Evolutionary conservation across 2,888 invertebrate species (phyloP), one percentile per base, ranked within the genome.

Genomic region (Daptonema setosum): DNA sequence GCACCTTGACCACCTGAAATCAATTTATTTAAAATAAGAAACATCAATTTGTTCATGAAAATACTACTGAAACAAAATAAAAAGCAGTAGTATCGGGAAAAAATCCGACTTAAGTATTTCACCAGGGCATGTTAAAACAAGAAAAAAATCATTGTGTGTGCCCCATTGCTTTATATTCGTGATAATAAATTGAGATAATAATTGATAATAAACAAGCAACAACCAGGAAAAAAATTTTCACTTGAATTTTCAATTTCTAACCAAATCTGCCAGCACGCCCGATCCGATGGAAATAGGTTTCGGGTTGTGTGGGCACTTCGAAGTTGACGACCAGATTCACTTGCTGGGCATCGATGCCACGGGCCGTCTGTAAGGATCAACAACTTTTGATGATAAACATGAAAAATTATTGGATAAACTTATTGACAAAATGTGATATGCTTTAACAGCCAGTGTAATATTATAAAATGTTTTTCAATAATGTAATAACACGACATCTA

Each of bases 211-310:
- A 50, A 22, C 3, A 22, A 50, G 26, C 2, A 28, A 52, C 5
- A 52, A 11, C 17, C 17, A 14, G 28, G 17, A 35, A n/a, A n/a
- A n/a, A n/a, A n/a, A n/a, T n/a, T n/a, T n/a, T n/a, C n/a, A n/a
- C n/a, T n/a, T n/a, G n/a, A n/a, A n/a, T n/a, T n/a, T n/a, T 25
- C 17, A 30, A 14, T 30, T 20, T 28, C 51, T 59, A 60, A 73
- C 93, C 95, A 76, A 83, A 95, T 60, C 95, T 78, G 0, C 95
- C 95, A 50, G 91, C 88, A 65, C 95, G 78, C 1, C 95, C 95
- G 69, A 91, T 88, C 67, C 95, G 78, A 75, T 97, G 95, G 60
- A 90, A 78, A 75, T 90, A 90, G 24, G 85, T 87, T 61, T 83
- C 81, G 63, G 80, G 77, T 66, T 84, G 82, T 60, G 68, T 68